These are phyloP conservation scores for Rhinoraja longicauda DNA, from an alignment of 2,797 vertebrate genomes.

Conservation along the genomic window DNA sequence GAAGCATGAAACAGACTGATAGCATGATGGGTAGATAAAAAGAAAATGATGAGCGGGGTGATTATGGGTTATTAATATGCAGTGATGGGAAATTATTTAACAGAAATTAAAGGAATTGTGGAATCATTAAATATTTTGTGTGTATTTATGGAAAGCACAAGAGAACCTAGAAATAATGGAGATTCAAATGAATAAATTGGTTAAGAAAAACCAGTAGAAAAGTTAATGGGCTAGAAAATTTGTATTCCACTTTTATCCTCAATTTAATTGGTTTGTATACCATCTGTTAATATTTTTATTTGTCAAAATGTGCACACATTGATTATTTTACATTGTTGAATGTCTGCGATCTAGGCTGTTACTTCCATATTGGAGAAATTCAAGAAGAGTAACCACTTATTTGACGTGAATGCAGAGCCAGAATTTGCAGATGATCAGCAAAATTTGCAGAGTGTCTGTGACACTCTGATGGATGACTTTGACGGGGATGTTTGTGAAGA, in stretches of 20 bases:
- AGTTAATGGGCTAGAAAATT: too few relatives aligned
- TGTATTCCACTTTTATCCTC: neutral
- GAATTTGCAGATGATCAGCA: slow-evolving; percentile 55
- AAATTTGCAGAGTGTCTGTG: slow-evolving; percentile 45
- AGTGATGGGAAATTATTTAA: too few relatives aligned
- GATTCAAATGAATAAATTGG: too few relatives aligned
- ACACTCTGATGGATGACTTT: slow-evolving; percentile 58
- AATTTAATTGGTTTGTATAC: neutral
- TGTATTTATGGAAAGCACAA: too few relatives aligned
- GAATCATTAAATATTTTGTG: too few relatives aligned
- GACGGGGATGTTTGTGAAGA: slow-evolving; percentile 59
- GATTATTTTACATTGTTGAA: neutral
- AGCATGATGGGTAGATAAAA: too few relatives aligned
- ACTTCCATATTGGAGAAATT: slow-evolving; percentile 81
- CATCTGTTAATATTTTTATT: neutral
- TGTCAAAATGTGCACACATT: neutral
- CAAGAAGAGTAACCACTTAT: slow-evolving; percentile 75
- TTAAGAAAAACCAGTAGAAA: too few relatives aligned
- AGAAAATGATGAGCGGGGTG: too few relatives aligned
- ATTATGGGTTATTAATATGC: too few relatives aligned
- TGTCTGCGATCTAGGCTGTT: slow-evolving; percentile 60
- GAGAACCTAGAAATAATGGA: too few relatives aligned
- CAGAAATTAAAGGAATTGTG: too few relatives aligned
- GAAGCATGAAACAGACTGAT: too few relatives aligned
- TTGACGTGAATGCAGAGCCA: slow-evolving; percentile 68